phyloP scores from a whole-genome alignment of 2,113 vertebrate genomes.

The Plecturocebus donacophilus region DNA sequence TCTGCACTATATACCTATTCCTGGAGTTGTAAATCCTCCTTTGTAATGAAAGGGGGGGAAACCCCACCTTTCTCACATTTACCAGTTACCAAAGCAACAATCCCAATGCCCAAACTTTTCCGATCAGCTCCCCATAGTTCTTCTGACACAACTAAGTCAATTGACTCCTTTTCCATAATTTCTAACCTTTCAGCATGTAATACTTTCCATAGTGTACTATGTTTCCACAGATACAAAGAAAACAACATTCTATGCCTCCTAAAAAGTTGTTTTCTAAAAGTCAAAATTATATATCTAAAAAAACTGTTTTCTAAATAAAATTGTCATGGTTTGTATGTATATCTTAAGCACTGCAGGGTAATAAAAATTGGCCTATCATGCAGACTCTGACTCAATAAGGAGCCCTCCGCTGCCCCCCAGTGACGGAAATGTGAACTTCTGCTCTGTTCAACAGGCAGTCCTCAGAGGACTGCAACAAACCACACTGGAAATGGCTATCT shows the following conservation, averaged over 20 bases:
- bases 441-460: not conserved
- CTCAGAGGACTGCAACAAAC: not conserved
- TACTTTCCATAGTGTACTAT: not conserved
- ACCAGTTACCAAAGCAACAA: not conserved
- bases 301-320: not conserved
- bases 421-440: not conserved
- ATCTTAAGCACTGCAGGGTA: not conserved
- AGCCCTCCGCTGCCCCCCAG: not conserved
- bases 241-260: not conserved
- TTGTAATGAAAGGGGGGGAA: not conserved
- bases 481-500: not conserved
- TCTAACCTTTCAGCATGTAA: not conserved
- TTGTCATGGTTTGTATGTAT: not conserved
- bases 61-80: not conserved
- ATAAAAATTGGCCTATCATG: not conserved
- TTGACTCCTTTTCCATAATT: not conserved
- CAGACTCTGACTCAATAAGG: not conserved
- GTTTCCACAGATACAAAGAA: not conserved
- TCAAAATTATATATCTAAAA: not conserved
- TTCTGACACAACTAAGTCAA: not conserved
- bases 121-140: not conserved
- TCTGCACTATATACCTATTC: not conserved
- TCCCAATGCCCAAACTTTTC: not conserved
- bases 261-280: not conserved
- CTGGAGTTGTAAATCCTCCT: conserved; percentile 17